Conservation (phyloP, 92 coral and sea anemone genomes). For the Scolanthus callimorphus region DNA sequence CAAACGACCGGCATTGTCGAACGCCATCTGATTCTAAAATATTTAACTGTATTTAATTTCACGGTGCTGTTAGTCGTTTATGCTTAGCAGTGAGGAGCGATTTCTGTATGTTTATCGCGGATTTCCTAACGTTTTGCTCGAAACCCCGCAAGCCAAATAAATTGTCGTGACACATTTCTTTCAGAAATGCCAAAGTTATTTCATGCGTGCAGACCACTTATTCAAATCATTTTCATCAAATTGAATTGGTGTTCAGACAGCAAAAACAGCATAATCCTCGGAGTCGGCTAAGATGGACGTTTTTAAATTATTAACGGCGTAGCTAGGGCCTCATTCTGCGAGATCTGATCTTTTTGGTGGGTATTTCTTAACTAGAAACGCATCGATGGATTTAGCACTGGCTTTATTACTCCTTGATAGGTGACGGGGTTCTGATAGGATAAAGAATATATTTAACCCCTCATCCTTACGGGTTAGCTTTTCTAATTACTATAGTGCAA, state of each 20-base stretch:
- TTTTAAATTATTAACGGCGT: constrained; percentile 59
- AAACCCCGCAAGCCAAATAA: neutral
- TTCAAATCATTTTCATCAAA: constrained; percentile 8
- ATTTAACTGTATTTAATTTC: constrained; percentile 70
- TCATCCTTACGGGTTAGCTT: constrained; percentile 4
- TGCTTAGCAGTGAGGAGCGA: constrained; percentile 4
- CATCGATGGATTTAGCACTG: too few relatives aligned
- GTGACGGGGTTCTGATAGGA: too few relatives aligned
- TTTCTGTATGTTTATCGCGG: constrained; percentile 1
- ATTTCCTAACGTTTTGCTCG: neutral
- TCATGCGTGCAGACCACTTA: constrained; percentile 41
- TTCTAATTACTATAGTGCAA: constrained; percentile 54
- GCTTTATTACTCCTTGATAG: too few relatives aligned
- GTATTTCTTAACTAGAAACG: neutral
- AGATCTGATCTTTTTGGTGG: neutral
- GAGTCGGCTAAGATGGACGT: constrained; percentile 13
- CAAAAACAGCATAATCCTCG: neutral
- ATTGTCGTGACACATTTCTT: neutral
- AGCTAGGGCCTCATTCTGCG: neutral
- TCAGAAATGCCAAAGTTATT: constrained; percentile 12
- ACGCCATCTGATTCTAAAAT: constrained; percentile 47
- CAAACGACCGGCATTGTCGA: constrained; percentile 46
- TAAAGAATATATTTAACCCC: neutral
- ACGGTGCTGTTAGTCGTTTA: constrained; percentile 35
- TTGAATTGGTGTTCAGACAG: constrained; percentile 21